Base-by-base conservation (phyloP, 2,888 invertebrate species). In the Pristionchus japonicus region DNA sequence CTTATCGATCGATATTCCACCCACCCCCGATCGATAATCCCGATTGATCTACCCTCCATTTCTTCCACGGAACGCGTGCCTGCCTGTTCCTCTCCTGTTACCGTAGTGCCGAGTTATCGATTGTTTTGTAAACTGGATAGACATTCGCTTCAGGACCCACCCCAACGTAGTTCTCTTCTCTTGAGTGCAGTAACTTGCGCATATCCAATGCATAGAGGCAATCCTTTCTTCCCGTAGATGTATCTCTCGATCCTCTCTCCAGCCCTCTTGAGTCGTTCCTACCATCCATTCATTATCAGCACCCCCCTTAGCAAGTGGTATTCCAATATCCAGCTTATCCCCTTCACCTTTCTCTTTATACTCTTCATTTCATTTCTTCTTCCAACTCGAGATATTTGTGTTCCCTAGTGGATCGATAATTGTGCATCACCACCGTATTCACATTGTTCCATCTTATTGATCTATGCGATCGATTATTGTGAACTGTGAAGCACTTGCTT, bases 41-140 rank as follows among this genome's bases (percentile, higher is more conserved):
- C 77, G 77, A 77, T 77, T 77, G 77, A 77, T 77, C 77, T 77
- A 77, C 52, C 82, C 82, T 83, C 80, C 80, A 52, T 52, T 83
- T 83, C 82, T 83, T 52, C 52, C 52, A 49, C 82, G 52, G 40
- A 85, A 61, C 34, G 85, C 64, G 64, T 64, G 64, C 64, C 43
- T 85, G 85, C 2, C 85, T 85, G 85, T 85, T 64, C 85, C 85
- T 64, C 85, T 85, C 85, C 85, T 85, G 37, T 37, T 57, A 74
- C 37, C 40, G 74, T 74, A 74, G 74, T 74, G 20, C 64, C 74
- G 40, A 43, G 15, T 20, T 77, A 77, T 37, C 43, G 77, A 52
- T 23, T 4, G 52, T 52, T 20, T 23, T 20, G 15, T 20, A 15
- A 15, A 67, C 67, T 67, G 67, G 67, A 67, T 67, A 67, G 67